Evolutionary conservation across 2,113 vertebrate species (phyloP).

Genomic region (Orthochromis indermauri): DNA sequence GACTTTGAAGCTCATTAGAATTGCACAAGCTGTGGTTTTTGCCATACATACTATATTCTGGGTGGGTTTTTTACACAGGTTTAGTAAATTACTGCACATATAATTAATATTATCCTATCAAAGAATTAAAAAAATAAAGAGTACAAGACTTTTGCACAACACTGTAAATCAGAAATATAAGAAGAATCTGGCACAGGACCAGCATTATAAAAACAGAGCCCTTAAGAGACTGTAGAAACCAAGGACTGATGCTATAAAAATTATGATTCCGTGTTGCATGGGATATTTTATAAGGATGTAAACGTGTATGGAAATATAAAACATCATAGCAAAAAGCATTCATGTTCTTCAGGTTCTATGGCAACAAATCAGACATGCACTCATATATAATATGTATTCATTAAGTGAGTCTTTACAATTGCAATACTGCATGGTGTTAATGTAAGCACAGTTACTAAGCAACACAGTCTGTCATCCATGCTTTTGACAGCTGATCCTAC

Average conservation of each 20-base stretch:
- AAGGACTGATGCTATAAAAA: background rate
- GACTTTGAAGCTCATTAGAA: background rate
- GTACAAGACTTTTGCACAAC: background rate
- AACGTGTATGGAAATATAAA: background rate
- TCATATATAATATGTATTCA: background rate
- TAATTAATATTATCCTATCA: background rate
- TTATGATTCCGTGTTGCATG: background rate
- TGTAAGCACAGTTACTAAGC: background rate
- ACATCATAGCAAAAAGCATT: background rate
- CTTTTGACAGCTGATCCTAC: constrained; percentile 39
- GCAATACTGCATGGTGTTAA: background rate
- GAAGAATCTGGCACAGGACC: background rate
- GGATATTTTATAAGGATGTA: background rate
- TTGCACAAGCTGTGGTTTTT: background rate
- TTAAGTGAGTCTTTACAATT: background rate
- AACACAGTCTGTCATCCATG: background rate
- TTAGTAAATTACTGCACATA: background rate
- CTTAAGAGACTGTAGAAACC: background rate
- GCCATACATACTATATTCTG: background rate
- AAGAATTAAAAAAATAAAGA: background rate
- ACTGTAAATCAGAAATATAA: background rate
- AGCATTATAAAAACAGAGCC: background rate
- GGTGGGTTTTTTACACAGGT: background rate
- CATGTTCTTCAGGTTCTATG: background rate
- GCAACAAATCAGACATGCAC: background rate